Evolutionary conservation across 2,888 invertebrate genomes (phyloP), one percentile per base, ranked within the genome.

Genomic region (Boloria euphrosyne): DNA sequence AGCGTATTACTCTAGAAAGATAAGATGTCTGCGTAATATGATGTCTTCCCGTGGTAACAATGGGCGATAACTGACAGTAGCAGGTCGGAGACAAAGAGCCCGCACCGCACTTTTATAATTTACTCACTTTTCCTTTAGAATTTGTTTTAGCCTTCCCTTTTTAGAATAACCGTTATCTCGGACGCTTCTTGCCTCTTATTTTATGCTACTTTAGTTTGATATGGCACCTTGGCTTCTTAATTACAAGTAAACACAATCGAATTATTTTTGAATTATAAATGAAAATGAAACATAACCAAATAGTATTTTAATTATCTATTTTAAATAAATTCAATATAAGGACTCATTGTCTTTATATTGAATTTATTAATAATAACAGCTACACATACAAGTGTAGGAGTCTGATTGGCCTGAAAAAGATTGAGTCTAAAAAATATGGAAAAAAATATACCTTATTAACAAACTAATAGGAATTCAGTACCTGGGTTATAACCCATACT

Each of bases 81-180:
- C 77, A 75, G 71, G 75, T 78, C 80, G 78, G 63, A 84, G 83
- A 87, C 86, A 89, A 86, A 88, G 82, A 84, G 76, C 79, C 77
- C 81, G 80, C 80, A 77, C 76, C 80, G 79, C 81, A 84, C 83
- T 88, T 66, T 87, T 85, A 86, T 87, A 87, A 89, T 88, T 87
- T 85, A 86, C 85, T 85, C 82, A 84, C 78, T 70, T 80, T 80
- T 84, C 79, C 82, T 83, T 85, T 86, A 85, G 83, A 87, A 87
- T 84, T 72, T 72, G 67, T 72, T 71, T 71, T 73, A 65, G 69
- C 55, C 72, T 65, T 68, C 66, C 68, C 71, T 66, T 67, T 87
- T 85, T 64, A 55, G 83, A 86, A 82, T 83, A 77, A 81, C 80
- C 76, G 85, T 85, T 89, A 87, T 89, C 87, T 83, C 78, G 81